Evolutionary conservation across 2,797 vertebrate genomes (phyloP).

Genomic region (Bryconaethiops microstoma): DNA sequence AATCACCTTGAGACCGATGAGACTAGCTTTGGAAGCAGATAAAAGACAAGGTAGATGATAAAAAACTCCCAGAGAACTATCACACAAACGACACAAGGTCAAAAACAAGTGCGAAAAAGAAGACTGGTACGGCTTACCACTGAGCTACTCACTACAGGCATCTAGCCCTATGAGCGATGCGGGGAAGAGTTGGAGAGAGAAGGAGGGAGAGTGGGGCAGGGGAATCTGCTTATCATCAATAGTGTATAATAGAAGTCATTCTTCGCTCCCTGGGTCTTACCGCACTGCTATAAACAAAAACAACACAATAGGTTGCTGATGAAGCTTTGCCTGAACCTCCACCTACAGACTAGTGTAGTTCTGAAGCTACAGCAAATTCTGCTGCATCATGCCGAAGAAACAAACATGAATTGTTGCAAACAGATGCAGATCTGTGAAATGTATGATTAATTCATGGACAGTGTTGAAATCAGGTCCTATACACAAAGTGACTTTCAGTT

Average conservation of each 20-base stretch:
- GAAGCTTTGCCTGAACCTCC: neutral
- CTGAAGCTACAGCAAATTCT: neutral
- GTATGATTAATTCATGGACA: neutral
- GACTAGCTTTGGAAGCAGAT: constrained; percentile 62
- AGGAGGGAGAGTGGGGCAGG: neutral
- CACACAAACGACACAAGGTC: constrained; percentile 60
- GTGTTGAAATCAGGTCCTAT: too few species aligned
- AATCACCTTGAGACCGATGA: constrained; percentile 58
- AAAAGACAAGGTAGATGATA: constrained; percentile 47
- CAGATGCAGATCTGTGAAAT: neutral
- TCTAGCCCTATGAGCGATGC: constrained; percentile 20
- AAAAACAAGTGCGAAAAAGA: constrained; percentile 38
- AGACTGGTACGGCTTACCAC: constrained; percentile 44
- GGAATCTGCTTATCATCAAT: constrained; percentile 14
- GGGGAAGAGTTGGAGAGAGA: neutral
- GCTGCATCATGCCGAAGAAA: neutral
- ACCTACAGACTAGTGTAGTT: neutral
- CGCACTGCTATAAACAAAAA: constrained; percentile 13
- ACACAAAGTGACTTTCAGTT: too few species aligned
- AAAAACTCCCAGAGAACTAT: constrained; percentile 42
- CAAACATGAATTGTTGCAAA: neutral
- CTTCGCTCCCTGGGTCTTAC: neutral
- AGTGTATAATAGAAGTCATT: constrained; percentile 8
- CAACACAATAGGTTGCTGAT: constrained; percentile 8
- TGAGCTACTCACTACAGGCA: constrained; percentile 33